Evolutionary conservation across 1,140 invertebrate species (phyloP).

Genomic region (Gryllus bimaculatus): DNA sequence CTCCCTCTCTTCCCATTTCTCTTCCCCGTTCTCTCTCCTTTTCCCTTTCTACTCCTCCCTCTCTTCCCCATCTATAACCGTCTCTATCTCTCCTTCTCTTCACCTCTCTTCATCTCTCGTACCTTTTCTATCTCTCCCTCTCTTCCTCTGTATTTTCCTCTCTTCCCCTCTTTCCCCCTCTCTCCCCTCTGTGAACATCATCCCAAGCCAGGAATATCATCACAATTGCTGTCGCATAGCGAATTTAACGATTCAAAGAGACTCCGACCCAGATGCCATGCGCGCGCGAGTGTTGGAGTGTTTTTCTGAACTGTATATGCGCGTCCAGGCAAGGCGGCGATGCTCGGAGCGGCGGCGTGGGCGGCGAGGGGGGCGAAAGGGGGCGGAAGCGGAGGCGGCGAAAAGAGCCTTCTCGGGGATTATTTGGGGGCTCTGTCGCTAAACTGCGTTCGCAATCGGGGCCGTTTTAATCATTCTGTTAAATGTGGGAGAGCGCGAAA

Average conservation of each 20-base stretch:
- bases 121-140: no score
- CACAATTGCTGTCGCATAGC: no score
- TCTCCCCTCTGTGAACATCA: no score
- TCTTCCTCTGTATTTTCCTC: no score
- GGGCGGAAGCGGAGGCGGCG: not conserved
- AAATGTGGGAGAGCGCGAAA: not conserved
- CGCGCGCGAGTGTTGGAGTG: no score
- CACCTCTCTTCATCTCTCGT: no score
- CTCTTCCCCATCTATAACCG: not conserved
- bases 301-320: not conserved
- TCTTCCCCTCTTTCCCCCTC: no score
- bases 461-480: not conserved
- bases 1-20: no score
- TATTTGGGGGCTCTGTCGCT: not conserved
- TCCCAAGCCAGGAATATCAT: no score
- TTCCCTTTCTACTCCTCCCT: not conserved
- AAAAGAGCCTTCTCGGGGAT: not conserved
- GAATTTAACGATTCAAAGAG: no score
- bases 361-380: no score
- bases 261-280: no score
- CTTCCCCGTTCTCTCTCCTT: not conserved
- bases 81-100: not conserved
- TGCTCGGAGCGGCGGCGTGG: not conserved
- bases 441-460: not conserved
- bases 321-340: not conserved